Base-by-base conservation (phyloP, 2,113 vertebrate genomes). In the Eira barbara region DNA sequence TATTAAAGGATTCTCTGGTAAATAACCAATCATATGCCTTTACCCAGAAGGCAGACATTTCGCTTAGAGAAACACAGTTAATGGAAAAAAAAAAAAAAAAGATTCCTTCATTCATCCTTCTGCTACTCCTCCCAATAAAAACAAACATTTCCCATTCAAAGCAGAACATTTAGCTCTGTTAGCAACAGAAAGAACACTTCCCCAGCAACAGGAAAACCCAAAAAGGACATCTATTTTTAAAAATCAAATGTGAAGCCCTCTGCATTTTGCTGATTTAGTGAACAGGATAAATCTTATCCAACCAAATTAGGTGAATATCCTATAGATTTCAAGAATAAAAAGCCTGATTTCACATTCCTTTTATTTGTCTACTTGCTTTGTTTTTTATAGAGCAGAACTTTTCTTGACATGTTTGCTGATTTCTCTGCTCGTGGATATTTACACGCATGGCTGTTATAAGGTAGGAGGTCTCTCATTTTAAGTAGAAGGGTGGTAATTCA, bases 191-290 rank as follows among this genome's bases (percentile, higher is more conserved):
- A 97, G 96, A 97, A 97, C 88, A 97, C 97, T 98, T 98, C 97
- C 97, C 97, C 97, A 97, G 96, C 94, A 97, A 98, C 97, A 98
- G 97, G 97, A 97, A 98, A 98, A 97, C 95, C 86, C 67, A 0
- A 98, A 98, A 97, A 97, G 96, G 91, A 97, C 97, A 95, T 98
- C 97, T 98, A 98, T 98, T 98, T 98, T 98, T 97, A 97, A 98
- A 97, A 97, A 87, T 89, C 97, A 97, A 97, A 98, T 89, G 89
- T 97, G 97, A 97, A 97, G 25, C 61, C 81, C 85, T 98, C 97
- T 98, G 97, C 97, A 94, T 94, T 98, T 98, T 97, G 94, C 89
- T 89, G 94, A 91, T 83, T 97, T 97, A 82, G 97, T 93, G 93
- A 96, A 94, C 76, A 95, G 93, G 81, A 95, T 89, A 96, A 91